These are phyloP conservation scores for Chrysolina haemoptera DNA, from an alignment of 2,888 invertebrate genomes.

Conservation along the genomic window DNA sequence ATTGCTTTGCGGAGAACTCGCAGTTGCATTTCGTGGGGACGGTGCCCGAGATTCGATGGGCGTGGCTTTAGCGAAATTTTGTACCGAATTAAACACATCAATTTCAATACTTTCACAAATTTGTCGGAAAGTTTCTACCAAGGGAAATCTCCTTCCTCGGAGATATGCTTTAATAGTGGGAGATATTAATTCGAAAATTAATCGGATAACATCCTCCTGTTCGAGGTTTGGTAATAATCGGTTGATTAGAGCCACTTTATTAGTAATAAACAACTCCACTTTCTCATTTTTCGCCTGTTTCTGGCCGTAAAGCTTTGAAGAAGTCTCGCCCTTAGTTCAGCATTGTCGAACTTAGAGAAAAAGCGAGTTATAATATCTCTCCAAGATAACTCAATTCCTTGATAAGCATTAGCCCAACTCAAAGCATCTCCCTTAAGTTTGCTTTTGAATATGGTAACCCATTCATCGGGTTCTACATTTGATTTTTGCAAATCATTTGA, in stretches of 20 bases:
- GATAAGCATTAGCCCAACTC: too few relatives aligned
- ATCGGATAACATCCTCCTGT: not conserved
- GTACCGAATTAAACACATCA: not conserved
- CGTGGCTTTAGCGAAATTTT: not conserved
- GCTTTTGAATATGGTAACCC: too few relatives aligned
- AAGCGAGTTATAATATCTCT: too few relatives aligned
- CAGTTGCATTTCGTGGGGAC: too few relatives aligned
- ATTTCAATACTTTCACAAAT: not conserved
- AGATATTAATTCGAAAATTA: not conserved
- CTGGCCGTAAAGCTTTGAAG: not conserved
- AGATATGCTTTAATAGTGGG: not conserved
- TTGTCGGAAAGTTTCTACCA: not conserved
- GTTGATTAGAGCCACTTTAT: not conserved
- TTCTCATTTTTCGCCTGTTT: not conserved
- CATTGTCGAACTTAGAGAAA: not conserved
- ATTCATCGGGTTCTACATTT: not conserved
- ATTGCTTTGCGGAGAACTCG: too few relatives aligned
- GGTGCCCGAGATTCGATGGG: not conserved
- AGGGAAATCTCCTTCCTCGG: not conserved
- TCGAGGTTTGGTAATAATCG: not conserved
- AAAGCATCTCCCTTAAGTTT: too few relatives aligned
- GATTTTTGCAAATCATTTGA: not conserved
- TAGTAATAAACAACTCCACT: not conserved
- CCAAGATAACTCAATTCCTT: too few relatives aligned
- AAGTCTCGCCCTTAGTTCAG: not conserved